A percentile compares a stretch with the other conserved stretches of the same genome.
phyloP scores from a whole-genome alignment of 2,797 vertebrate genomes.

The Podarcis siculus region DNA sequence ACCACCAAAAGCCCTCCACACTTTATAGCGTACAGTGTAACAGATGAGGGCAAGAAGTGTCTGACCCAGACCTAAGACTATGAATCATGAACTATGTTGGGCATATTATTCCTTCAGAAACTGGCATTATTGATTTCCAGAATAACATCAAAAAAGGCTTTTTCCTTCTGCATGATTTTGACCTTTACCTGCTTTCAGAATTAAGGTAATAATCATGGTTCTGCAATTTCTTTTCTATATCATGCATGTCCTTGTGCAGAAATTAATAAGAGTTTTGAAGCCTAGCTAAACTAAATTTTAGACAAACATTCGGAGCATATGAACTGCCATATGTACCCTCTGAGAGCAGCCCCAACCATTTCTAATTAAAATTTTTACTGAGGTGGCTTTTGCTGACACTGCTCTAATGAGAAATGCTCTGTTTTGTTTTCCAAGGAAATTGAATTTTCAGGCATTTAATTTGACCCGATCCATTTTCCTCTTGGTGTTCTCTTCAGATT shows the following conservation, averaged over 20 bases:
- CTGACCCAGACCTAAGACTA: neutral
- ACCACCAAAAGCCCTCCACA: neutral
- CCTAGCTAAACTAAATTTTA: constrained; percentile 10
- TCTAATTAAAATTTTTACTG: constrained; percentile 59
- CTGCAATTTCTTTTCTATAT: neutral
- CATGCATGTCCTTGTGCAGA: neutral
- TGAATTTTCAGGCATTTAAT: constrained; percentile 52
- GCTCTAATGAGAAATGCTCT: constrained; percentile 45
- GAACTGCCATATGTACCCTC: constrained; percentile 37
- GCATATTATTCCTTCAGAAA: neutral
- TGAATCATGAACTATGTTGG: neutral
- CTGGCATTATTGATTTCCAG: neutral
- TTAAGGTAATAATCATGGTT: neutral
- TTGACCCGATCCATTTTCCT: constrained; percentile 40
- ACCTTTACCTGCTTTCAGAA: neutral
- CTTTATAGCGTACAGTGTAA: neutral
- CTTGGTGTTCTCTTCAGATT: constrained; percentile 17
- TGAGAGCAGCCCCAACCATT: constrained; percentile 30
- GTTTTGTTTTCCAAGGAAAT: constrained; percentile 47
- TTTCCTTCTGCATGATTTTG: neutral
- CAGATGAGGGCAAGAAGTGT: neutral
- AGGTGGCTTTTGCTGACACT: constrained; percentile 38
- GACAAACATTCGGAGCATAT: constrained; percentile 12
- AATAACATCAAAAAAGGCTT: neutral
- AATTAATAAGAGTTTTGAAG: constrained; percentile 21